Base-by-base conservation (phyloP, 1,140 invertebrate genomes). In the Drosophila melanica region DNA sequence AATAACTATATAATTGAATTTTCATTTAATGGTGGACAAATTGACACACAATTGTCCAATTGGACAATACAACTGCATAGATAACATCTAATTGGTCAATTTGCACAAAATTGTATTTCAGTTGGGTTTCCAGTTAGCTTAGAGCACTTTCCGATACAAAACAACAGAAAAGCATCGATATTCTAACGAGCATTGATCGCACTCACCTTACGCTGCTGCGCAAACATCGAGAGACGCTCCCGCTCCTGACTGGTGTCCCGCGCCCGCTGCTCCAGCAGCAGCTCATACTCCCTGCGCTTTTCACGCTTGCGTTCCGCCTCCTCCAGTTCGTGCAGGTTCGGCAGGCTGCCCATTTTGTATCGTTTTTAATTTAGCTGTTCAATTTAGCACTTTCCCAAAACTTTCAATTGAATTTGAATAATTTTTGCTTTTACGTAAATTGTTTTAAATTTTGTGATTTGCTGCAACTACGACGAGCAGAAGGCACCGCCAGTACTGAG, bases 271-370 rank as follows among this genome's bases (percentile, higher is more conserved):
- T 91, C 79, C 81, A 92, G 54, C 67, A 91, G 35, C 65, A 92
- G 71, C 70, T 90, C 78, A 66, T 90, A 90, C 81, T 93, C 75
- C 42, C 86, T 51, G 64, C 92, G 89, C 77, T 91, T 76, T 71
- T 90, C 85, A 68, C 92, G 70, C 82, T 92, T 78, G 39, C 85
- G 85, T 42, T 90, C 92, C 18, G 81, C 81, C 65, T 82, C 77
- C 78, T 91, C 81, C 58, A 94, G 90, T 75, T 94, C 94, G 73
- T 94, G 94, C 14, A 95, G 82, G 92, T 95, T 95, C 41, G 94
- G 94, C 67, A 95, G 69, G 67, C 94, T 95, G 23, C 94, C 94
- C 94, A 95, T 95, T 35, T 27, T 93, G 14, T 27, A 20, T 41
- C 1, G 48, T 16, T 42, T 41, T 33, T 33, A 3, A 14, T 64